phyloP scores from a whole-genome alignment of 2,888 invertebrate species.

The Cyrtodaria siliqua region DNA sequence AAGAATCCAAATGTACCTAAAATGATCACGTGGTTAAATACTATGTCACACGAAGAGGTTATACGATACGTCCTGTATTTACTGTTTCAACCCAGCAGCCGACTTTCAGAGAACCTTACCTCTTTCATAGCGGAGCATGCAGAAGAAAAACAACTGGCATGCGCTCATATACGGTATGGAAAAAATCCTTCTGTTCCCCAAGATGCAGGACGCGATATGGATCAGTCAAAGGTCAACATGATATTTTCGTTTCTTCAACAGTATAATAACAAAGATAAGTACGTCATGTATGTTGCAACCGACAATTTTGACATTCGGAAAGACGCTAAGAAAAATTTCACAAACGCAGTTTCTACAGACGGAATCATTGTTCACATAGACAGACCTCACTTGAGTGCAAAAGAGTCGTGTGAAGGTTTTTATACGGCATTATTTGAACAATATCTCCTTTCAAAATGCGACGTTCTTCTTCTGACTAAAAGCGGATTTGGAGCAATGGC shows the following conservation, averaged over 20 bases:
- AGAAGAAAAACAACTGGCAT: slow-evolving; percentile 12
- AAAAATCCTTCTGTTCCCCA: slow-evolving; percentile 40
- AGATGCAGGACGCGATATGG: slow-evolving; percentile 4
- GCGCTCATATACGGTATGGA: slow-evolving; percentile 47
- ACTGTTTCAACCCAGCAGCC: slow-evolving; percentile 22
- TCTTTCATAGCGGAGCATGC: background rate
- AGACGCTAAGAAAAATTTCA: background rate
- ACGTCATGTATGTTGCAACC: slow-evolving; percentile 35
- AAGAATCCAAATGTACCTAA: background rate
- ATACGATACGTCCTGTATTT: slow-evolving; percentile 7
- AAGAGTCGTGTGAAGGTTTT: slow-evolving; percentile 25
- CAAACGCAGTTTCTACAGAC: slow-evolving; percentile 3
- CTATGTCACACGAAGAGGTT: slow-evolving; percentile 10
- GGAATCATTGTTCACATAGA: slow-evolving; percentile 40
- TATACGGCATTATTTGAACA: slow-evolving; percentile 35
- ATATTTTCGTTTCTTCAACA: slow-evolving; percentile 21
- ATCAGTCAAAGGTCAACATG: slow-evolving; percentile 18
- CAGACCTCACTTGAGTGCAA: background rate
- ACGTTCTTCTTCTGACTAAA: slow-evolving; percentile 30
- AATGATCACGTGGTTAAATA: slow-evolving; percentile 22
- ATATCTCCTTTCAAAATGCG: slow-evolving; percentile 34
- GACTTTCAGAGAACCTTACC: background rate
- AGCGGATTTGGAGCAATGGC: slow-evolving; percentile 47
- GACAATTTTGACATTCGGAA: slow-evolving; percentile 33
- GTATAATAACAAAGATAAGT: slow-evolving; percentile 13